Conservation (phyloP, 2,888 invertebrate genomes). For the Oasisia sp. region DNA sequence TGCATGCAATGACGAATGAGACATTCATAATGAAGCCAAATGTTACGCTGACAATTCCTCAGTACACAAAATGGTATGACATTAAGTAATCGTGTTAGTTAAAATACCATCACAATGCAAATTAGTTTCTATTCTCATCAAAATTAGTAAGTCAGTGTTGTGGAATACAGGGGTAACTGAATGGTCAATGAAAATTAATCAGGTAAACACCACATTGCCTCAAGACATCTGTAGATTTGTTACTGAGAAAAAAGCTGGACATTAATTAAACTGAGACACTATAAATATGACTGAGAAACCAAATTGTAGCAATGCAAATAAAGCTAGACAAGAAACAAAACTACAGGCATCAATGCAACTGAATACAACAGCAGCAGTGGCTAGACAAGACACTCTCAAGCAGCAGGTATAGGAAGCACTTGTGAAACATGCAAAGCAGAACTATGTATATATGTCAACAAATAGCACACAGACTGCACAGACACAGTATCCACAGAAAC, state of each 20-base stretch:
- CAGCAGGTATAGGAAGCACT: neutral
- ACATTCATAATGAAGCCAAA: neutral
- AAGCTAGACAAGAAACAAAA: neutral
- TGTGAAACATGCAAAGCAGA: neutral
- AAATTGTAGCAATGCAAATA: neutral
- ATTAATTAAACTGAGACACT: no score
- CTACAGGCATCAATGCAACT: neutral
- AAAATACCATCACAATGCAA: slow-evolving; percentile 10
- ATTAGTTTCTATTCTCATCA: neutral
- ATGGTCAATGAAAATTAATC: slow-evolving; percentile 9
- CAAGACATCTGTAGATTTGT: neutral
- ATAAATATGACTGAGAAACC: neutral
- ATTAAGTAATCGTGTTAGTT: neutral
- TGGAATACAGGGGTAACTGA: neutral
- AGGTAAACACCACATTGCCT: neutral
- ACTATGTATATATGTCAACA: neutral
- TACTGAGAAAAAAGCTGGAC: neutral
- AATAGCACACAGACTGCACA: neutral
- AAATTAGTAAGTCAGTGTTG: neutral
- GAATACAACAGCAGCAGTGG: neutral
- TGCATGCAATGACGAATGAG: neutral
- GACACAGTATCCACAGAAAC: neutral
- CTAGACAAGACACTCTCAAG: neutral
- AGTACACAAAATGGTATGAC: neutral
- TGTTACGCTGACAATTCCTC: neutral